Percentiles rank a stretch among this genome's conserved stretches.
phyloP scores from a whole-genome alignment of 2,113 vertebrate species.

The Solea solea region DNA sequence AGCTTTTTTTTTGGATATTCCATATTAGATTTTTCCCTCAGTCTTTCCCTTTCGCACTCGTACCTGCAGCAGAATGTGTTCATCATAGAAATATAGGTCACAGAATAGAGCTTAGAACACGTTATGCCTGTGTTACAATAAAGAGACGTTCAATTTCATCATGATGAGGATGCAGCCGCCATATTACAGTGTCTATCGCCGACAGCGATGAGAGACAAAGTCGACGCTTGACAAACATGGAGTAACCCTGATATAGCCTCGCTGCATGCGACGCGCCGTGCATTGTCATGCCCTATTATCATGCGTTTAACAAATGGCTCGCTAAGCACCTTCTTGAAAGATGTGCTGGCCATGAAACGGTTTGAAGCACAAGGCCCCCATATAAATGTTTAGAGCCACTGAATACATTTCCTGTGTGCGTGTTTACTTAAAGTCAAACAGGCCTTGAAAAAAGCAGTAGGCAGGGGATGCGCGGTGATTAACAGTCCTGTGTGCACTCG shows the following conservation, averaged over 20 bases:
- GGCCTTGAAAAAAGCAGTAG: slow-evolving; percentile 75
- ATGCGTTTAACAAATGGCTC: slow-evolving; percentile 64
- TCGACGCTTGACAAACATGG: slow-evolving; percentile 47
- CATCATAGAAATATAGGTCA: slow-evolving; percentile 61
- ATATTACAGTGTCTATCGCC: slow-evolving; percentile 42
- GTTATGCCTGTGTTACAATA: slow-evolving; percentile 40
- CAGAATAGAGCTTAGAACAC: slow-evolving; percentile 45
- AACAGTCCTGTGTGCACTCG: slow-evolving; percentile 61
- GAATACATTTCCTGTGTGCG: slow-evolving; percentile 77
- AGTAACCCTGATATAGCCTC: slow-evolving; percentile 3
- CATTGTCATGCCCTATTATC: slow-evolving; percentile 69
- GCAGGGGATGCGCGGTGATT: slow-evolving; percentile 68
- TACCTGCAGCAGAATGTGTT: slow-evolving; percentile 31
- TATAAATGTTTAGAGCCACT: slow-evolving; percentile 78
- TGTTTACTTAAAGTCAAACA: slow-evolving; percentile 79
- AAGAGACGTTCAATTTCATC: slow-evolving; percentile 57
- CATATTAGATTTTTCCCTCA: slow-evolving; percentile 28
- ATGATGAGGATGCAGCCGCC: slow-evolving; percentile 44
- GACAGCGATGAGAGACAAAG: slow-evolving; percentile 42
- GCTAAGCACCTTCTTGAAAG: slow-evolving; percentile 74
- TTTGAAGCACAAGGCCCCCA: slow-evolving; percentile 66
- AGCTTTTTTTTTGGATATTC: slow-evolving; percentile 49
- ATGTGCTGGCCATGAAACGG: slow-evolving; percentile 65
- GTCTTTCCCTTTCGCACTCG: slow-evolving; percentile 43
- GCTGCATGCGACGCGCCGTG: slow-evolving; percentile 46